These are phyloP conservation scores for Zophobas atratus DNA, from an alignment of 1,140 invertebrate species.

Conservation along the genomic window DNA sequence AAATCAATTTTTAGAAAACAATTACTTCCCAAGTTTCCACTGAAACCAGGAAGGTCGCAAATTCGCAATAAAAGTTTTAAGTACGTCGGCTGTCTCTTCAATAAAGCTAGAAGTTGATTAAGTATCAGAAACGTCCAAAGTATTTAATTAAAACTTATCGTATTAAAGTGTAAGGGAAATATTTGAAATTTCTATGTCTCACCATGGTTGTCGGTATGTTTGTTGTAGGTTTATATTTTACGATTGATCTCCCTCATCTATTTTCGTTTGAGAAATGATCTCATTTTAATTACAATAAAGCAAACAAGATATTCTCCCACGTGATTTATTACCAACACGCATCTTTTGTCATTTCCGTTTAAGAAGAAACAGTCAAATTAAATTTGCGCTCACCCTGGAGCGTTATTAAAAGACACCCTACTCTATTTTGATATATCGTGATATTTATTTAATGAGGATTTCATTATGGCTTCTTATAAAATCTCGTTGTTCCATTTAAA, in stretches of 20 bases:
- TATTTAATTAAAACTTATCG: conserved; percentile 43
- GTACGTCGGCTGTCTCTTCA: conserved; percentile 31
- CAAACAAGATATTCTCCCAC: conserved; percentile 18
- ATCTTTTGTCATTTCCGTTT: conserved; percentile 32
- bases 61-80: conserved; percentile 33
- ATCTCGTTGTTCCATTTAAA: neutral
- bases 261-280: conserved; percentile 19
- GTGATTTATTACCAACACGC: conserved; percentile 33
- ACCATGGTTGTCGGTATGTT: conserved; percentile 27
- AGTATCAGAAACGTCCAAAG: conserved; percentile 39
- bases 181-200: conserved; percentile 27
- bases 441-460: conserved; percentile 39
- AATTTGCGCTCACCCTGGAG: conserved; percentile 16
- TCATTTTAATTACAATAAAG: conserved; percentile 37
- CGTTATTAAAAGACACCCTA: conserved; percentile 12
- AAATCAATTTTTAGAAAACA: conserved; percentile 3
- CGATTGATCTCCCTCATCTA: conserved; percentile 13
- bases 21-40: neutral
- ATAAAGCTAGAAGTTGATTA: conserved; percentile 43
- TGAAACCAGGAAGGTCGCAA: conserved; percentile 1
- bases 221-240: conserved; percentile 30
- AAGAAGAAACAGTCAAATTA: conserved; percentile 42
- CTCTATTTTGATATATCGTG: conserved; percentile 24
- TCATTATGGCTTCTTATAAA: neutral
- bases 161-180: conserved; percentile 38